Percentiles rank a stretch among this genome's conserved stretches.
Evolutionary conservation across 1,140 invertebrate species (phyloP).

Genomic region (Trichogramma pretiosum): DNA sequence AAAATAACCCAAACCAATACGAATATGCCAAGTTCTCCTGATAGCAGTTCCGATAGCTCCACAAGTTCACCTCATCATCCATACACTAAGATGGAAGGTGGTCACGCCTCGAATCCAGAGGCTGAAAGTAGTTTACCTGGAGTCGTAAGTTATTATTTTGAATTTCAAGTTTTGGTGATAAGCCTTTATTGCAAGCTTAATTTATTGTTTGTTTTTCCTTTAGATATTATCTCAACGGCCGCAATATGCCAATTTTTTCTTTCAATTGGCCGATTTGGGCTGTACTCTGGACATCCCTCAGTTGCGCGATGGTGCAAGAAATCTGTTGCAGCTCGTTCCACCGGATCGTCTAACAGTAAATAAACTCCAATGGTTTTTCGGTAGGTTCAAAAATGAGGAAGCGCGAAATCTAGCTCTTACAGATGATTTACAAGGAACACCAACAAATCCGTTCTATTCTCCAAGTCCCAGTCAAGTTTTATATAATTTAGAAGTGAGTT

Average conservation of each 20-base stretch:
- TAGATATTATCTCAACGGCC: slow-evolving; percentile 70
- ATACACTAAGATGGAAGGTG: slow-evolving; percentile 36
- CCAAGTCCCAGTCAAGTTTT: slow-evolving; percentile 68
- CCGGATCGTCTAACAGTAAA: slow-evolving; percentile 70
- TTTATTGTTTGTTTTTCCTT: slow-evolving; percentile 11
- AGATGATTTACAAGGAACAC: slow-evolving; percentile 46
- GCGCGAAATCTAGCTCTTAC: slow-evolving; percentile 29
- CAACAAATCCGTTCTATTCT: slow-evolving; percentile 68
- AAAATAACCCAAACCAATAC: slow-evolving; percentile 74
- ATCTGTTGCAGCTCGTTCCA: slow-evolving; percentile 82
- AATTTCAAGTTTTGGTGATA: neutral
- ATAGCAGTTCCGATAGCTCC: slow-evolving; percentile 80
- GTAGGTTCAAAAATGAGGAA: slow-evolving; percentile 34
- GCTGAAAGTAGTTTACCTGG: slow-evolving; percentile 85
- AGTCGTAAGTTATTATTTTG: slow-evolving; percentile 57
- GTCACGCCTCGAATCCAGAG: slow-evolving; percentile 59
- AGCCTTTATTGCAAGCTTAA: slow-evolving; percentile 27
- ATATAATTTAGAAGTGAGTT: slow-evolving; percentile 57
- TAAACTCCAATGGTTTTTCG: slow-evolving; percentile 53
- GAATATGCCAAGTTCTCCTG: slow-evolving; percentile 76
- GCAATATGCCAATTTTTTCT: slow-evolving; percentile 78
- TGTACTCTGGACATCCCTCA: slow-evolving; percentile 69
- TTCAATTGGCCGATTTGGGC: slow-evolving; percentile 83
- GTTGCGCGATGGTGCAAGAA: slow-evolving; percentile 76
- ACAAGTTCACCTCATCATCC: slow-evolving; percentile 79